phyloP scores from a whole-genome alignment of 2,797 vertebrate species.

The Characodon lateralis region DNA sequence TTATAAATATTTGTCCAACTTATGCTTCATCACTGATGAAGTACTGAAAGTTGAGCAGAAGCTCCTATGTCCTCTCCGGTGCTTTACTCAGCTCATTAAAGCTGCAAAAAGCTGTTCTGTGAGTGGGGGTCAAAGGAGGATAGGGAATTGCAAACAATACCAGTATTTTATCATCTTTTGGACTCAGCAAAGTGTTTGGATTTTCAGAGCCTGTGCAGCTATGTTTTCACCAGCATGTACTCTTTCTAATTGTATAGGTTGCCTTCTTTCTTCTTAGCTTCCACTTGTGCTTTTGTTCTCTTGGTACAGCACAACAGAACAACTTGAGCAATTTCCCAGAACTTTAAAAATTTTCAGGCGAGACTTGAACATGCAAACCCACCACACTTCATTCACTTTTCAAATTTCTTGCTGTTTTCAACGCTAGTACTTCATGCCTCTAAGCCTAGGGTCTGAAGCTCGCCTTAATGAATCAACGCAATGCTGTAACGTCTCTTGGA shows the following conservation, averaged over 20 bases:
- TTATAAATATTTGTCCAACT: constrained; percentile 69
- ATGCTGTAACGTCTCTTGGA: constrained; percentile 33
- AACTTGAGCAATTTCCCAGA: constrained; percentile 47
- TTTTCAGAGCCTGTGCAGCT: constrained; percentile 55
- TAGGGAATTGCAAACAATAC: constrained; percentile 71
- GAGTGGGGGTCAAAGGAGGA: constrained; percentile 44
- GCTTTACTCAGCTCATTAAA: constrained; percentile 78
- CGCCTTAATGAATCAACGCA: constrained; percentile 38
- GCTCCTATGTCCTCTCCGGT: constrained; percentile 49
- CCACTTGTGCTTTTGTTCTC: constrained; percentile 21
- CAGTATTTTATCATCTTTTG: constrained; percentile 79
- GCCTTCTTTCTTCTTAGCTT: constrained; percentile 20
- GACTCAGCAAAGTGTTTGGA: constrained; percentile 40
- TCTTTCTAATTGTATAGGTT: constrained; percentile 44
- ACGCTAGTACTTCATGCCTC: constrained; percentile 8
- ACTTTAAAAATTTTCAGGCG: constrained; percentile 63
- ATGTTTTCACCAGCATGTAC: constrained; percentile 43
- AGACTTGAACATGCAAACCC: constrained; percentile 46
- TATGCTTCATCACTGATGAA: constrained; percentile 75
- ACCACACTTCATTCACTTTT: constrained; percentile 46
- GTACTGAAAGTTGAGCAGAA: constrained; percentile 55
- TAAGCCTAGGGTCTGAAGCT: constrained; percentile 20
- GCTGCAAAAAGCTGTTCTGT: constrained; percentile 57
- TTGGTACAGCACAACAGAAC: constrained; percentile 32
- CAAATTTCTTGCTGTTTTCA: constrained; percentile 39